Base-by-base conservation (phyloP, 2,888 invertebrate species). In the Phasia obesa region DNA sequence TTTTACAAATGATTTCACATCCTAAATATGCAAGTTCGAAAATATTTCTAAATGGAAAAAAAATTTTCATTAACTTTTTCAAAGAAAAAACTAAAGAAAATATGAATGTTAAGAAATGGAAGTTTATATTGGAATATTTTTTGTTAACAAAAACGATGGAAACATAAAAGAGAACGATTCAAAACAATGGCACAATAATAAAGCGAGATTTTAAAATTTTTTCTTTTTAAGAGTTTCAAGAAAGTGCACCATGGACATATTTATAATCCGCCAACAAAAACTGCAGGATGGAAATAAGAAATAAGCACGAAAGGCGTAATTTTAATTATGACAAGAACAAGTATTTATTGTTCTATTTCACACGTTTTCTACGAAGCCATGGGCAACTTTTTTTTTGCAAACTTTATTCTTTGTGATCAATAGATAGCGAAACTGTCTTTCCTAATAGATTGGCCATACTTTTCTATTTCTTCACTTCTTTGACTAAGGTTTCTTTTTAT, bases 141-240 rank as follows among this genome's bases (percentile, higher is more conserved):
- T 49, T 65, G 1, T 31, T 5, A 38, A 75, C 7, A 67, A 57
- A 57, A 25, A 9, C 27, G 6, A 19, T 21, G 23, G 15, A 55
- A 35, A 23, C 13, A 23, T 0, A 25, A 55, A 55, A 47, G 5
- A 38, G 35, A 49, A 76, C 35, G 38, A 55, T 13, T 21, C 21
- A 71, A 9, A 25, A 60, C 76, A 76, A 59, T 59, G 19, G 42
- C 38, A 59, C 57, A 75, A 49, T 60, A 51, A 53, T 64, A 74
- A 23, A 21, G 42, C 2, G 6, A 49, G 19, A 59, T 49, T 49
- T 49, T 13, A 38, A 3, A 31, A 31, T 31, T 2, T 2, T 31
- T 31, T 4, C 31, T 53, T n/a, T 21, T n/a, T n/a, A n/a, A n/a
- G n/a, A n/a, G n/a, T n/a, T n/a, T n/a, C n/a, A n/a, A n/a, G n/a